Evolutionary conservation across 2,797 vertebrate genomes (phyloP).

Genomic region (Pempheris klunzingeri): DNA sequence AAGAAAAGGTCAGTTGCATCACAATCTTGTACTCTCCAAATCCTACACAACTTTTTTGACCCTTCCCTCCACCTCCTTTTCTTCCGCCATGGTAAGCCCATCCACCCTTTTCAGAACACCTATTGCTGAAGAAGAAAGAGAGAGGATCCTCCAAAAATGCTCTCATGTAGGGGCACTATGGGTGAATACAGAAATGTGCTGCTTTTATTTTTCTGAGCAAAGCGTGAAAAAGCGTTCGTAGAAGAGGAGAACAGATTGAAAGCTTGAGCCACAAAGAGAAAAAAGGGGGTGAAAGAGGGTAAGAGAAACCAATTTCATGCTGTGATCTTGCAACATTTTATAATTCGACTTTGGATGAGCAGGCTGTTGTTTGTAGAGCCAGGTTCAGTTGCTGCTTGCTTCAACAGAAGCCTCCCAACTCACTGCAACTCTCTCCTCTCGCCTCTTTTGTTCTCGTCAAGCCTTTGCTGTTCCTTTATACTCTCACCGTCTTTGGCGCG

Average conservation of each 20-base stretch:
- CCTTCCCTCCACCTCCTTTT: neutral
- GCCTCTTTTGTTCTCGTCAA: constrained; percentile 28
- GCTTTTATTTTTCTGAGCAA: constrained; percentile 45
- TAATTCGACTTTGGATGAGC: constrained; percentile 68
- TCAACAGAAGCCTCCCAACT: constrained; percentile 41
- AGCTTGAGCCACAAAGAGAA: constrained; percentile 49
- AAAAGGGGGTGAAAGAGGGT: constrained; percentile 51
- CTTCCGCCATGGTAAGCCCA: constrained; percentile 21
- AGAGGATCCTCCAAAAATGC: constrained; percentile 23
- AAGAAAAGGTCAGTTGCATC: constrained; percentile 94
- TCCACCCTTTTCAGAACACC: constrained; percentile 26
- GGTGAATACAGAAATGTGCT: constrained; percentile 33
- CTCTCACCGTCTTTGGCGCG: constrained; percentile 4
- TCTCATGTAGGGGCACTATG: constrained; percentile 16
- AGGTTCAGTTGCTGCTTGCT: constrained; percentile 46
- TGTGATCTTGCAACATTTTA: constrained; percentile 69
- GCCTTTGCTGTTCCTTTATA: constrained; percentile 12
- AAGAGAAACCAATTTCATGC: constrained; percentile 78
- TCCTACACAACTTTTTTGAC: constrained; percentile 23
- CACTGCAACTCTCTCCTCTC: constrained; percentile 22
- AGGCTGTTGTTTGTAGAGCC: constrained; percentile 52
- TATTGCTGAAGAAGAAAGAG: constrained; percentile 7
- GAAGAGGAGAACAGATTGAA: constrained; percentile 54
- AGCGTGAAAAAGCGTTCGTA: constrained; percentile 36
- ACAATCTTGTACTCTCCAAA: constrained; percentile 45